Evolutionary conservation across 2,797 vertebrate species (phyloP).

Genomic region (Sebastes paucispinis): DNA sequence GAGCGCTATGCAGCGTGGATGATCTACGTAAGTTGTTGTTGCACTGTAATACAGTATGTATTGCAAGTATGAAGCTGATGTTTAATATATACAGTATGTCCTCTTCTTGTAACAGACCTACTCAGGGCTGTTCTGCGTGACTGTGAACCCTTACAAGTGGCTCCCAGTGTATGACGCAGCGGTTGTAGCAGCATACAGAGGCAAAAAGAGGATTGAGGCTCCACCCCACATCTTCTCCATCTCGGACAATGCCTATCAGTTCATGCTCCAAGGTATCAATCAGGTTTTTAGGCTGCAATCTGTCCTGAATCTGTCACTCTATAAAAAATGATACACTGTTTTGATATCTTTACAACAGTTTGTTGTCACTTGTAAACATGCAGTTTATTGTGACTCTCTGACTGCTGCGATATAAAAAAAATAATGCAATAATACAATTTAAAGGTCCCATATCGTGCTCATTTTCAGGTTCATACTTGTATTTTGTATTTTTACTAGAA

Average conservation of each 20-base stretch:
- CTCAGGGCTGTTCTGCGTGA: slow-evolving; percentile 91
- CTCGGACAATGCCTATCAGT: slow-evolving; percentile 94
- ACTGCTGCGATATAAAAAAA: not conserved
- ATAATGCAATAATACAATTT: not conserved
- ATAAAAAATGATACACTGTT: not conserved
- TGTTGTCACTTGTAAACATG: not conserved
- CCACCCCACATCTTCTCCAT: slow-evolving; percentile 96
- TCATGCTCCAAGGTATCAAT: slow-evolving; percentile 88
- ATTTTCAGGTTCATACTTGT: no score
- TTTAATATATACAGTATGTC: not conserved
- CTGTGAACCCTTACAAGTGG: slow-evolving; percentile 93
- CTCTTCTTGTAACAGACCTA: slow-evolving; percentile 79
- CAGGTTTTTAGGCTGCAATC: not conserved
- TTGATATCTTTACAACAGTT: not conserved
- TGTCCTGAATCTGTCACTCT: not conserved
- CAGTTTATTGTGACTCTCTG: not conserved
- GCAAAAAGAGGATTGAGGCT: slow-evolving; percentile 92
- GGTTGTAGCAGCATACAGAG: slow-evolving; percentile 87
- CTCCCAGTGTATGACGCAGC: slow-evolving; percentile 88
- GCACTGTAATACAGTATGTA: not conserved
- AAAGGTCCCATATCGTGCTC: no score
- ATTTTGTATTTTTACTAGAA: no score
- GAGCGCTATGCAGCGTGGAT: slow-evolving; percentile 94
- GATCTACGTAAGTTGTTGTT: slow-evolving; percentile 80
- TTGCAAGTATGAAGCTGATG: not conserved